A percentile compares a stretch with the other conserved stretches of the same genome.
Evolutionary conservation across 2,113 vertebrate genomes (phyloP).

Genomic region (Barnardius zonarius): DNA sequence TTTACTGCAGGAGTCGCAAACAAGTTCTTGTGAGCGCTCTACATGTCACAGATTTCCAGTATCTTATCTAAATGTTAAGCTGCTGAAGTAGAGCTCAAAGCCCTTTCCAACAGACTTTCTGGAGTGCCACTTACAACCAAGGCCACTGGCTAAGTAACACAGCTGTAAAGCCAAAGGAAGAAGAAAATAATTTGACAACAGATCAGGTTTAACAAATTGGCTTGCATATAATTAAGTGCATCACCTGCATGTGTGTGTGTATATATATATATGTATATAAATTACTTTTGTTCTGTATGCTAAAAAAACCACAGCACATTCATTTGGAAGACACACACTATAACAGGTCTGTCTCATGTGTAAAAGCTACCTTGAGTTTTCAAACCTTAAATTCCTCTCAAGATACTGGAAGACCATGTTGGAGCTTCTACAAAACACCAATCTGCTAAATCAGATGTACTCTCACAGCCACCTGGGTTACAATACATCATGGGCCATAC

Average conservation of each 20-base stretch:
- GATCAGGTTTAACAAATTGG: background rate
- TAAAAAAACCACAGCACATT: background rate
- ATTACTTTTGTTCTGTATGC: background rate
- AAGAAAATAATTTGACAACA: background rate
- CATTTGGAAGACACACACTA: background rate
- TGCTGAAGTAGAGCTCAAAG: constrained; percentile 38
- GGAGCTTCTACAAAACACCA: background rate
- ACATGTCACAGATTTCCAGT: background rate
- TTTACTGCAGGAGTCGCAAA: background rate
- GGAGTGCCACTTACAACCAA: background rate
- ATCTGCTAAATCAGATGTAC: background rate
- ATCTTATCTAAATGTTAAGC: constrained; percentile 45
- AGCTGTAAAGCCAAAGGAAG: background rate
- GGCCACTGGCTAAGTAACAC: background rate
- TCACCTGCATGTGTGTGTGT: background rate
- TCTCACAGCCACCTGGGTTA: background rate
- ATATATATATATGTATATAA: background rate
- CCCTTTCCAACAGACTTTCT: constrained; percentile 14
- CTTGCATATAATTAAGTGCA: background rate
- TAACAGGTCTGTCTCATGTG: background rate
- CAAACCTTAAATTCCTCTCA: background rate
- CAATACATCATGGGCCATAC: background rate
- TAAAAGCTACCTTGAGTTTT: background rate
- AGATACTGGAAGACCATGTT: background rate
- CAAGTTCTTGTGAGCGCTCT: background rate